A percentile compares a stretch with the other conserved stretches of the same genome.
These are phyloP conservation scores for Acromyrmex echinatior DNA, from an alignment of 1,140 invertebrate genomes.

Conservation along the genomic window DNA sequence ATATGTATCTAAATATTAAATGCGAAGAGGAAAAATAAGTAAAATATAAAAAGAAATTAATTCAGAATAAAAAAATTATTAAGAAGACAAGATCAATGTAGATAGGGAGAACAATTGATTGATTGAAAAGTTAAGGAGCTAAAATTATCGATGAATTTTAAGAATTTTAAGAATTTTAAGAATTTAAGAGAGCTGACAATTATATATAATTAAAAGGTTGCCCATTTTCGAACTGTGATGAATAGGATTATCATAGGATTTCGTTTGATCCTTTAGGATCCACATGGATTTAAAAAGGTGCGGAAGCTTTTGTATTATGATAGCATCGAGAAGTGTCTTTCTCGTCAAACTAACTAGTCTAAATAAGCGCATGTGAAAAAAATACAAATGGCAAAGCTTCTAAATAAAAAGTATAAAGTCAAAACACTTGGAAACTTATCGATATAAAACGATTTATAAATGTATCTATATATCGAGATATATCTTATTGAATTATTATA, in stretches of 20 bases:
- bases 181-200: neutral
- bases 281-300: neutral
- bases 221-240: neutral
- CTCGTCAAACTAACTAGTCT: neutral
- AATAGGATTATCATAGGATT: neutral
- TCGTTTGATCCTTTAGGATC: neutral
- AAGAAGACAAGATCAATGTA: neutral
- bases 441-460: neutral
- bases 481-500: neutral
- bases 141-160: neutral
- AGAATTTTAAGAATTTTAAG: neutral
- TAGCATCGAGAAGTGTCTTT: neutral
- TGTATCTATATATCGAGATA: neutral
- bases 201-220: neutral
- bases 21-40: neutral
- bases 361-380: neutral
- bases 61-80: neutral
- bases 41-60: constrained; percentile 3
- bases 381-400: neutral
- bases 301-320: neutral
- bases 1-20: neutral
- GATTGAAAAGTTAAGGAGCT: neutral
- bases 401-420: neutral
- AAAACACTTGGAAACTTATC: neutral
- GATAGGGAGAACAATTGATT: neutral